phyloP scores from a whole-genome alignment of 2,113 vertebrate genomes.

The Alces alces region DNA sequence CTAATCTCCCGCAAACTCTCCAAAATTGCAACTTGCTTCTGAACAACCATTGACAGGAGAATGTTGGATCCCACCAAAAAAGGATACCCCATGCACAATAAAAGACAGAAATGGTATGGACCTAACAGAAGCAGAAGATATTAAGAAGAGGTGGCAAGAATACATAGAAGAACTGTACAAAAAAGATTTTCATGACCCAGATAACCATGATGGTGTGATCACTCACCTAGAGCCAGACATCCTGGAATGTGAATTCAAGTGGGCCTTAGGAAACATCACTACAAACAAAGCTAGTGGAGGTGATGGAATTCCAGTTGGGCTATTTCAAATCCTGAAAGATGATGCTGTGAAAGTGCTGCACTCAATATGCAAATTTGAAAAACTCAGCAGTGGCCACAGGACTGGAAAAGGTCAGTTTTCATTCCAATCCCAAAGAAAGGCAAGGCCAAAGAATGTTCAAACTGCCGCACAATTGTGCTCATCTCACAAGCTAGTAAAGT shows the following conservation, averaged over 20 bases:
- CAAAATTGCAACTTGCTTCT: not conserved
- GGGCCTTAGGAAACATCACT: not conserved
- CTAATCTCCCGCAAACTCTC: not conserved
- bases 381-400: not conserved
- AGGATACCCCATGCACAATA: not conserved
- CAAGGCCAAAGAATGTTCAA: not conserved
- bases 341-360: not conserved
- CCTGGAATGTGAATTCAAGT: not conserved
- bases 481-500: not conserved
- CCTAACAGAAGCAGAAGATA: not conserved
- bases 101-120: not conserved
- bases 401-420: not conserved
- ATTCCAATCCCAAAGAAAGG: not conserved
- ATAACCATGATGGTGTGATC: not conserved
- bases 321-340: not conserved
- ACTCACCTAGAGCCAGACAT: not conserved
- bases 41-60: not conserved
- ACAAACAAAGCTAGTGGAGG: not conserved
- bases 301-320: not conserved
- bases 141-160: not conserved
- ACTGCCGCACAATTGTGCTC: fast-evolving
- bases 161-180: not conserved
- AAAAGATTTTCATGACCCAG: not conserved
- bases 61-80: not conserved
- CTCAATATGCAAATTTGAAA: not conserved